phyloP scores from a whole-genome alignment of 2,888 invertebrate species.

The Diplolepis rosae region DNA sequence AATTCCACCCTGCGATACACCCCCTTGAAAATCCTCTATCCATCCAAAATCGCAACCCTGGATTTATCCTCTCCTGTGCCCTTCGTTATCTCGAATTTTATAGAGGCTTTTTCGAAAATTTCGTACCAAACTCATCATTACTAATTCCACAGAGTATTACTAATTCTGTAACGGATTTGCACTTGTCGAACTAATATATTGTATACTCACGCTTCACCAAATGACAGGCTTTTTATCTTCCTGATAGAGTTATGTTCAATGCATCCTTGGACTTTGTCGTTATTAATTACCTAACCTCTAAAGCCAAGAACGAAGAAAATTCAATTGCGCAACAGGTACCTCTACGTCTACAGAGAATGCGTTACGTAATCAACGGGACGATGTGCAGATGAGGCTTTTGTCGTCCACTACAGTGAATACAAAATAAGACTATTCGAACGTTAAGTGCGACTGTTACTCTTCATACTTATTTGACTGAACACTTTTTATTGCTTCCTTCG shows the following conservation, averaged over 20 bases:
- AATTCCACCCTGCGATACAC: constrained; percentile 47
- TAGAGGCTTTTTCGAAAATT: constrained; percentile 27
- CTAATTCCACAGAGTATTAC: too few relatives aligned
- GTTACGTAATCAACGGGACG: constrained; percentile 56
- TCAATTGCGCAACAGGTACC: constrained; percentile 70
- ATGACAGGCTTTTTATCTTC: constrained; percentile 18
- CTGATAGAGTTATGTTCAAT: constrained; percentile 37
- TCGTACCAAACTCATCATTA: background rate
- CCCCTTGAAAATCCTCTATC: constrained; percentile 44
- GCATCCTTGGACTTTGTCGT: constrained; percentile 71
- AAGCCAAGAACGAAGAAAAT: constrained; percentile 69
- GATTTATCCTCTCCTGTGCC: constrained; percentile 17
- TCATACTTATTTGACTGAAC: background rate
- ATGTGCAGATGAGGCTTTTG: constrained; percentile 33
- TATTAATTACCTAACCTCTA: constrained; percentile 72
- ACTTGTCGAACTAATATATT: constrained; percentile 4
- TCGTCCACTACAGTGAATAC: background rate
- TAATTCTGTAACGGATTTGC: constrained; percentile 6
- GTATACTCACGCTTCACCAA: background rate
- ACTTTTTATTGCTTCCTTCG: background rate
- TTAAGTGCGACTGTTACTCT: background rate
- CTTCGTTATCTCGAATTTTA: constrained; percentile 39
- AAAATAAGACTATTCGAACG: constrained; percentile 1
- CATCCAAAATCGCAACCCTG: constrained; percentile 37
- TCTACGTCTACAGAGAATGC: constrained; percentile 56